phyloP scores from a whole-genome alignment of 2,113 vertebrate species.

The Brachionichthys hirsutus region DNA sequence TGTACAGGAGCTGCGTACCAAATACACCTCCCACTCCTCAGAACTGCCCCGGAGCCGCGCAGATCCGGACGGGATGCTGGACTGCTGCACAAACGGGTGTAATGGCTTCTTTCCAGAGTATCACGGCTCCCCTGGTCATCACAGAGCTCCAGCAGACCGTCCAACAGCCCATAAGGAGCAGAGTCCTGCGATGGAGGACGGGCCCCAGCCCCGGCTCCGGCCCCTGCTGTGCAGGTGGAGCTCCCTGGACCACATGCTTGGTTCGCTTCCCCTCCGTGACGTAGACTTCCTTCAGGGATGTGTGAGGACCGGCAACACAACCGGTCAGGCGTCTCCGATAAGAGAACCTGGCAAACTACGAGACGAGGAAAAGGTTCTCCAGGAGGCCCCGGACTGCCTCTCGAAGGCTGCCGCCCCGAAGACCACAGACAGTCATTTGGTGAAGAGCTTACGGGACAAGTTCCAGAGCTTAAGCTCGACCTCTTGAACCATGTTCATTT shows the following conservation, averaged over 20 bases:
- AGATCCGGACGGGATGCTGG: conserved; percentile 66
- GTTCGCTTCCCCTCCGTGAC: conserved; percentile 54
- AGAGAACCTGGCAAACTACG: conserved; percentile 48
- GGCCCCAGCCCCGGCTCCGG: conserved; percentile 27
- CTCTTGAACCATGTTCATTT: conserved; percentile 61
- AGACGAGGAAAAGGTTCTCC: conserved; percentile 16
- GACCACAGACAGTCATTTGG: conserved; percentile 71
- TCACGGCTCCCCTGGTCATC: conserved; percentile 39
- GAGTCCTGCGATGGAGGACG: too few species aligned
- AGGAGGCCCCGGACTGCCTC: conserved; percentile 38
- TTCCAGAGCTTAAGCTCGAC: conserved; percentile 86
- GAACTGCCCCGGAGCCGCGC: conserved; percentile 60
- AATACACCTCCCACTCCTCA: conserved; percentile 65
- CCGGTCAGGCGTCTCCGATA: conserved; percentile 68
- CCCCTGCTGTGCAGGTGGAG: conserved; percentile 66
- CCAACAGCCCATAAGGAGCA: too few species aligned
- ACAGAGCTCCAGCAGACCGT: conserved; percentile 28
- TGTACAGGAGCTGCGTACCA: conserved; percentile 86
- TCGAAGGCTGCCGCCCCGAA: conserved; percentile 41
- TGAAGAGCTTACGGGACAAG: conserved; percentile 89
- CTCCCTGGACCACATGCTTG: conserved; percentile 69
- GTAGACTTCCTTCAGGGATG: conserved; percentile 58
- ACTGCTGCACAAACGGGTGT: conserved; percentile 30
- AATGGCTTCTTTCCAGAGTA: conserved; percentile 48
- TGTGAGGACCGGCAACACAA: conserved; percentile 47